A percentile compares a stretch with the other conserved stretches of the same genome.
phyloP scores from a whole-genome alignment of 2,113 vertebrate genomes.

The Hippopotamus amphibius region DNA sequence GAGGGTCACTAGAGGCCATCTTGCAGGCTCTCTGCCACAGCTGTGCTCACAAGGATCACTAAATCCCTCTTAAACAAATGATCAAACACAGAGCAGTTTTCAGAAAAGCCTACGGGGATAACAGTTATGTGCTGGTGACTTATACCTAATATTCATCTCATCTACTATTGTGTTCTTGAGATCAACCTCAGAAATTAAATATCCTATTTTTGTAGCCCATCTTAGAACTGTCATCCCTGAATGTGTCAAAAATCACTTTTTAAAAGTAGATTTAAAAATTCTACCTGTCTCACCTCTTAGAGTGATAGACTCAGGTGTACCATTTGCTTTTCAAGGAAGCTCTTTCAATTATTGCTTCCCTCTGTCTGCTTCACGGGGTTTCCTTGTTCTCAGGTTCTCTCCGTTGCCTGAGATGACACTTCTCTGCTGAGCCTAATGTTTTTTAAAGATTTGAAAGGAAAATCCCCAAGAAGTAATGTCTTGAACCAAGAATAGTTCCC shows the following conservation, averaged over 20 bases:
- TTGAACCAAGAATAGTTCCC: neutral
- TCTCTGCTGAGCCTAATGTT: neutral
- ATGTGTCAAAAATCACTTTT: slow-evolving; percentile 11
- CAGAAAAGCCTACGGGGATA: neutral
- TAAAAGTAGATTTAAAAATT: neutral
- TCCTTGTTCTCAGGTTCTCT: neutral
- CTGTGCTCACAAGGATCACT: neutral
- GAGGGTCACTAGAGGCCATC: accelerated
- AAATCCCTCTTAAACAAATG: neutral
- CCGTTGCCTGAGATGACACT: neutral
- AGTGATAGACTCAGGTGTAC: neutral
- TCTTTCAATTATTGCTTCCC: neutral
- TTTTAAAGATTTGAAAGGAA: slow-evolving; percentile 45
- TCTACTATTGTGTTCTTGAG: neutral
- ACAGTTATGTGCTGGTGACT: neutral
- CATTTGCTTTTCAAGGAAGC: neutral
- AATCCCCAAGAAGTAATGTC: neutral
- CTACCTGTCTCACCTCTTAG: neutral
- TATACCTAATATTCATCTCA: neutral
- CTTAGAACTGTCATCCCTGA: slow-evolving; percentile 43
- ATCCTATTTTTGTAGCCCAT: neutral
- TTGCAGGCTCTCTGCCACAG: neutral
- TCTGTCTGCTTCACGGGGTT: neutral
- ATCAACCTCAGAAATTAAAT: slow-evolving; percentile 36
- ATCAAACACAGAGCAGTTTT: neutral